Evolutionary conservation across 2,888 invertebrate genomes (phyloP).

Genomic region (Xestia rhomboidea): DNA sequence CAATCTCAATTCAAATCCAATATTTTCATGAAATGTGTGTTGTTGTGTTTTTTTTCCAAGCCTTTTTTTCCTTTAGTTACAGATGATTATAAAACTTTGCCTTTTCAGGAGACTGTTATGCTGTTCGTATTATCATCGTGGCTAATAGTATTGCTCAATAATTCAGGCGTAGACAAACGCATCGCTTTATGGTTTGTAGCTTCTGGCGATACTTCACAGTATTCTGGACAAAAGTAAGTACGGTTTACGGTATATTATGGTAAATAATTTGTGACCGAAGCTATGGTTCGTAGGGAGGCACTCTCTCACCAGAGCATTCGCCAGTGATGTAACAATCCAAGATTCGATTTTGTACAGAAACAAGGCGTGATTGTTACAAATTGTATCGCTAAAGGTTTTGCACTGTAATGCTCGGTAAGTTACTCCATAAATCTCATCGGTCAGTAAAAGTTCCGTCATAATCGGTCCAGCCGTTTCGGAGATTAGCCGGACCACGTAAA

Average conservation of each 20-base stretch:
- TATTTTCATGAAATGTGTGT: no score
- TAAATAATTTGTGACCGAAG: background rate
- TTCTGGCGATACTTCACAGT: constrained; percentile 73
- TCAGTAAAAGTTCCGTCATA: no score
- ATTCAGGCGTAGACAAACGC: constrained; percentile 81
- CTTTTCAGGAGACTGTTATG: constrained; percentile 77
- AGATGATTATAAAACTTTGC: background rate
- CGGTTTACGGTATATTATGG: background rate
- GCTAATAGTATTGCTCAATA: constrained; percentile 78
- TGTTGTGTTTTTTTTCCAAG: no score
- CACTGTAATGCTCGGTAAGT: background rate
- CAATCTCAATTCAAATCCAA: no score
- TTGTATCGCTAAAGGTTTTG: background rate
- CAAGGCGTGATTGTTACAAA: background rate
- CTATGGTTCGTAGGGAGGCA: no score
- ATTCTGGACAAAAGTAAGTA: constrained; percentile 77
- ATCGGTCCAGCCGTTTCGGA: no score
- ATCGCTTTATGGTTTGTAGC: constrained; percentile 74
- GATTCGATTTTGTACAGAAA: background rate
- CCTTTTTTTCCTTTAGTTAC: background rate
- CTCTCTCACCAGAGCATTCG: background rate
- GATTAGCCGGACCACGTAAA: no score
- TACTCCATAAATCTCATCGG: no score
- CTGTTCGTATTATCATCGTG: constrained; percentile 77
- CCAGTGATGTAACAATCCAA: background rate